These are phyloP conservation scores for Saccostrea glomerata DNA, from an alignment of 1,140 invertebrate genomes.

Conservation along the genomic window DNA sequence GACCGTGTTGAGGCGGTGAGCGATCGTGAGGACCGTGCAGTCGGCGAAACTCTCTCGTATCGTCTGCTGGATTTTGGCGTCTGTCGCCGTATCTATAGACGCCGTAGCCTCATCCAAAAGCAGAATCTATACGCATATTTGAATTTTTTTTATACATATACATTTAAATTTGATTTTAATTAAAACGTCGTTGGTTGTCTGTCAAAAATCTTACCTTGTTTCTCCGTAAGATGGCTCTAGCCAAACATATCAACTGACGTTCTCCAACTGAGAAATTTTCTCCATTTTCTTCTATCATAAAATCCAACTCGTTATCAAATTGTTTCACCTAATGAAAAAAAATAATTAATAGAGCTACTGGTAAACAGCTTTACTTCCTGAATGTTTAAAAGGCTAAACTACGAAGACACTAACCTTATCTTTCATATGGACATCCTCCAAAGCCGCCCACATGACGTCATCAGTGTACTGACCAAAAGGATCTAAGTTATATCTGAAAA, in stretches of 20 bases:
- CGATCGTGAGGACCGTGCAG: conserved; percentile 82
- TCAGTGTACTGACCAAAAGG: conserved; percentile 54
- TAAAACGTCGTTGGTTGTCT: neutral
- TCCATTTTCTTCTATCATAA: conserved; percentile 79
- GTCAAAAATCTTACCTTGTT: conserved; percentile 67
- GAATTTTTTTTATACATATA: neutral
- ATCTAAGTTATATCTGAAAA: conserved; percentile 57
- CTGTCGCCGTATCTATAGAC: conserved; percentile 85
- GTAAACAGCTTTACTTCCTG: neutral
- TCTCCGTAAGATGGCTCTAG: conserved; percentile 73
- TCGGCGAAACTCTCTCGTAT: conserved; percentile 76
- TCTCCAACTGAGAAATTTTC: conserved; percentile 81
- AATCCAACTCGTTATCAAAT: conserved; percentile 69
- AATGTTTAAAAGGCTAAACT: neutral
- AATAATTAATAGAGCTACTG: neutral
- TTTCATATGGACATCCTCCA: conserved; percentile 82
- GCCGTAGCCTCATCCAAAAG: conserved; percentile 93
- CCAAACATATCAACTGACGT: conserved; percentile 76
- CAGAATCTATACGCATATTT: conserved; percentile 79
- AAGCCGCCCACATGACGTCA: conserved; percentile 82
- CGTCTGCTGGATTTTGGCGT: conserved; percentile 75
- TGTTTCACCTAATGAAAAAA: conserved; percentile 44
- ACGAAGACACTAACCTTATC: conserved; percentile 73
- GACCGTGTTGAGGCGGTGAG: conserved; percentile 81
- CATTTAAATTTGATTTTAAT: neutral